Percentiles rank a stretch among this genome's conserved stretches.
Evolutionary conservation across 2,888 invertebrate species (phyloP).

Genomic region (Salticus scenicus): DNA sequence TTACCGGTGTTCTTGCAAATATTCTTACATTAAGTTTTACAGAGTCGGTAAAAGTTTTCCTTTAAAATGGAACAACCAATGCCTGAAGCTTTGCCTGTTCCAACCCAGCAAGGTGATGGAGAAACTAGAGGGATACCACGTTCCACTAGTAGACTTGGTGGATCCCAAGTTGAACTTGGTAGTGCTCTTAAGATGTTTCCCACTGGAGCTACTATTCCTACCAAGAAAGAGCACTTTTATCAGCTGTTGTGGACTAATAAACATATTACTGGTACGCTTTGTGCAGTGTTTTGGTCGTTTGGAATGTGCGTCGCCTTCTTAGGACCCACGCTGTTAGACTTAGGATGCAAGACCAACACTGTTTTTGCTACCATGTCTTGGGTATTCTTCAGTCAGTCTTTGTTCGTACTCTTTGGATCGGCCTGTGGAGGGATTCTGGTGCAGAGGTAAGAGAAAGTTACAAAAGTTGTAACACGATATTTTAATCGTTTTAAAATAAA

Average conservation of each 20-base stretch:
- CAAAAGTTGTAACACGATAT: background rate
- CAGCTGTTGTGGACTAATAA: conserved; percentile 76
- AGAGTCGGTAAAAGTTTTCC: background rate
- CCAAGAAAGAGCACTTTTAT: conserved; percentile 62
- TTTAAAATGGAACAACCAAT: conserved; percentile 37
- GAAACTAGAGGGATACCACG: conserved; percentile 1
- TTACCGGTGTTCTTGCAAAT: no score
- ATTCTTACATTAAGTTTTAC: no score
- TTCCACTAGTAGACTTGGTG: conserved; percentile 29
- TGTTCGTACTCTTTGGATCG: conserved; percentile 77
- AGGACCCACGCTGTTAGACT: conserved; percentile 77
- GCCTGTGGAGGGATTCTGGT: conserved; percentile 76
- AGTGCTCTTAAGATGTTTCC: conserved; percentile 38
- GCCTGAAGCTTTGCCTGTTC: conserved; percentile 25
- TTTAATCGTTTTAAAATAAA: no score
- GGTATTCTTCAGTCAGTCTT: conserved; percentile 77
- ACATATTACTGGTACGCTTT: conserved; percentile 76
- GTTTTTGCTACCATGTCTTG: conserved; percentile 77
- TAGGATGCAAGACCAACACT: conserved; percentile 77
- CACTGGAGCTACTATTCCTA: conserved; percentile 41
- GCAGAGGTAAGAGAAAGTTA: conserved; percentile 75
- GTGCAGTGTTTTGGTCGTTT: conserved; percentile 77
- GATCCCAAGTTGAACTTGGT: conserved; percentile 36
- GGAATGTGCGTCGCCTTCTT: conserved; percentile 78
- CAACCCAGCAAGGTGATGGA: background rate